Percentiles rank a stretch among this genome's conserved stretches.
phyloP scores from a whole-genome alignment of 2,113 vertebrate genomes.

The Chamaea fasciata region DNA sequence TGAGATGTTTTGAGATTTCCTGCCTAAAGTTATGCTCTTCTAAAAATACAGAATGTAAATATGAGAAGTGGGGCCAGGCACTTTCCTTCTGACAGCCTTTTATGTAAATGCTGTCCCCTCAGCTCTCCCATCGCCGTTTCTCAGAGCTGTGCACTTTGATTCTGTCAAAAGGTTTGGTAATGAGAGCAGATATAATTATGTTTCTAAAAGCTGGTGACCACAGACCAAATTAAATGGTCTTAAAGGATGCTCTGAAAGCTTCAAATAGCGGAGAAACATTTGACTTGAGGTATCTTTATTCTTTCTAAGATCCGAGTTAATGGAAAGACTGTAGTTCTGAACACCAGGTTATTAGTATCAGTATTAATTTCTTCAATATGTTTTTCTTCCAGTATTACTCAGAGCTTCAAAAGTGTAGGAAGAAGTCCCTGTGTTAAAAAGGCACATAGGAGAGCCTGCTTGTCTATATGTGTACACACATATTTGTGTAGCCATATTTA shows the following conservation, averaged over 20 bases:
- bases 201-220: not conserved
- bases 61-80: not conserved
- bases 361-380: not conserved
- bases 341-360: not conserved
- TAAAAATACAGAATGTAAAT: slow-evolving; percentile 32
- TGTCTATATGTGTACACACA: not conserved
- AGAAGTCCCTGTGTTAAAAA: not conserved
- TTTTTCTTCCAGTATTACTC: not conserved
- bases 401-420: not conserved
- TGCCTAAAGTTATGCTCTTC: slow-evolving; percentile 10
- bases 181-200: not conserved
- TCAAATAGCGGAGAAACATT: not conserved
- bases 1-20: slow-evolving; percentile 15
- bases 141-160: not conserved
- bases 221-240: not conserved
- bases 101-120: not conserved
- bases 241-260: not conserved
- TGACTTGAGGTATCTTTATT: not conserved
- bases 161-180: slow-evolving; percentile 30
- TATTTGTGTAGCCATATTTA: not conserved
- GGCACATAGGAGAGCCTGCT: not conserved
- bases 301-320: not conserved
- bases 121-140: not conserved
- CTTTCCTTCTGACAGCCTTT: slow-evolving; percentile 8
- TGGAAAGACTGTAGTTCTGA: not conserved